These are phyloP conservation scores for Yponomeuta malinellus DNA, from an alignment of 2,888 invertebrate genomes.

Conservation along the genomic window DNA sequence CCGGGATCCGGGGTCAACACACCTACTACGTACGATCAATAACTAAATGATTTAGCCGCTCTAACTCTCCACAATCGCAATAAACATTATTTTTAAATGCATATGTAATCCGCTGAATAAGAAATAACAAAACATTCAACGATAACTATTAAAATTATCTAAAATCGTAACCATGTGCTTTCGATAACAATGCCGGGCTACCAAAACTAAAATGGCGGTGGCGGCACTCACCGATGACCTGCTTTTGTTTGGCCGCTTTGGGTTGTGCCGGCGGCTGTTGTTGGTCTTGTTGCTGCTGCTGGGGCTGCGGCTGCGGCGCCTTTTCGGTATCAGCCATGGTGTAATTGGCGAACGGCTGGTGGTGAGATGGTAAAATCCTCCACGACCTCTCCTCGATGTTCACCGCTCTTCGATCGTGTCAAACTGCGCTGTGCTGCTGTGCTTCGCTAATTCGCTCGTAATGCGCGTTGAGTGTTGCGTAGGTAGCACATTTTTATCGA, in stretches of 20 bases:
- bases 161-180: slow-evolving; percentile 54
- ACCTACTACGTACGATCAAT: slow-evolving; percentile 12
- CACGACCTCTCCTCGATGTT: slow-evolving; percentile 86
- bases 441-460: background rate
- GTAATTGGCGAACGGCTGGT: slow-evolving; percentile 86
- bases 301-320: slow-evolving; percentile 82
- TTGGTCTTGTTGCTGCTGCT: slow-evolving; percentile 78
- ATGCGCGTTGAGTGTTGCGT: no score
- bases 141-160: background rate
- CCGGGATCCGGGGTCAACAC: slow-evolving; percentile 41
- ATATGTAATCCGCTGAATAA: background rate
- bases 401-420: slow-evolving; percentile 72
- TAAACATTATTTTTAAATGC: background rate
- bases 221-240: slow-evolving; percentile 87
- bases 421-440: background rate
- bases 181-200: slow-evolving; percentile 49
- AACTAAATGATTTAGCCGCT: background rate
- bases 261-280: slow-evolving; percentile 77
- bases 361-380: slow-evolving; percentile 82
- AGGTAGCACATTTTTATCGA: no score
- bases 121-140: background rate
- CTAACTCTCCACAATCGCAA: background rate
- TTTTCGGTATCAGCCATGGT: slow-evolving; percentile 98
- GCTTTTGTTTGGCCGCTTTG: slow-evolving; percentile 86
- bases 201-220: slow-evolving; percentile 67